Conservation (phyloP, 2,888 invertebrate species). For the Campoletis raptor region DNA sequence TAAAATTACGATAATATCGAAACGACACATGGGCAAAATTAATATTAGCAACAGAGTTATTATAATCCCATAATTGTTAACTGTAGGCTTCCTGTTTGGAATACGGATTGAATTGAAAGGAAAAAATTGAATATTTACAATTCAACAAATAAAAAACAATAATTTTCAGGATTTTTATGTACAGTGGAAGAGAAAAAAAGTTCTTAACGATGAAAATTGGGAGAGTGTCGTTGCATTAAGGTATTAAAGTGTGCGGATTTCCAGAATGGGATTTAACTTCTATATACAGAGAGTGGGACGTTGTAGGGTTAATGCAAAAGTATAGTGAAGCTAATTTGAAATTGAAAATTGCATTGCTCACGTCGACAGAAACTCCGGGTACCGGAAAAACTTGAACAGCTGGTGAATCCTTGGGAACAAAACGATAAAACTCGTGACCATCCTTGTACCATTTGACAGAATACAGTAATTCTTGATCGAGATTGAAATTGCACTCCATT, state of each 20-base stretch:
- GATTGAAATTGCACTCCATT: slow-evolving; percentile 85
- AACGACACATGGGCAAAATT: neutral
- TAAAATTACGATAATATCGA: neutral
- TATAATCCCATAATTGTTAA: neutral
- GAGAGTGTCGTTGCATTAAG: neutral
- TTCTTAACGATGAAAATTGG: neutral
- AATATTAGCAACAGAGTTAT: neutral
- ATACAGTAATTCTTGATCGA: slow-evolving; percentile 84
- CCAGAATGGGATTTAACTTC: neutral
- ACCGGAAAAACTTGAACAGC: slow-evolving; percentile 83
- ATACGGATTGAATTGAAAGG: neutral
- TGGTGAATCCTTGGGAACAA: slow-evolving; percentile 84
- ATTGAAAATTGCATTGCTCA: slow-evolving; percentile 74
- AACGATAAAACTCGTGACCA: slow-evolving; percentile 85
- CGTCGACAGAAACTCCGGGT: slow-evolving; percentile 84
- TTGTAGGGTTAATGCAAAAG: neutral
- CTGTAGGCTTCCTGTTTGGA: neutral
- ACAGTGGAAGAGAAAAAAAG: neutral
- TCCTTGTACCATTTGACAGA: slow-evolving; percentile 86
- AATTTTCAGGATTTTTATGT: neutral
- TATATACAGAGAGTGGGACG: neutral
- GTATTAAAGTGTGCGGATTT: neutral
- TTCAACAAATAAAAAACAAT: neutral
- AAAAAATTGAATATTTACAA: neutral
- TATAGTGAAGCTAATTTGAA: neutral